Conservation (phyloP, 2,113 vertebrate genomes). For the Elaphurus davidianus region DNA sequence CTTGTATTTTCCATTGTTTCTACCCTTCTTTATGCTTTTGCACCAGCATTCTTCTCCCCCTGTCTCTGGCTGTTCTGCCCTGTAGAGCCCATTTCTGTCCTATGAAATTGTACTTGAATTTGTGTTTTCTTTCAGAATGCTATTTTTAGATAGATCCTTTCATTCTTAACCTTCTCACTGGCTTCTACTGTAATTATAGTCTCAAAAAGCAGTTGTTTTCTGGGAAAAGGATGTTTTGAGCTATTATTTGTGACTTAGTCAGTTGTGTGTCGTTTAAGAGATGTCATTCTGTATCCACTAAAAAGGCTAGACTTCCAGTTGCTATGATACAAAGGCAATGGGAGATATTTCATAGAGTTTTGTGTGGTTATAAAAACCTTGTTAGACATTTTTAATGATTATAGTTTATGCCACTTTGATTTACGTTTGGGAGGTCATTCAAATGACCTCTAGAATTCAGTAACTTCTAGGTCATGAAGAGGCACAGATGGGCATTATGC, state of each 20-base stretch:
- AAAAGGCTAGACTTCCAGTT: not conserved
- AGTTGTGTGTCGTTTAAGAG: not conserved
- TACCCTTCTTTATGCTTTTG: not conserved
- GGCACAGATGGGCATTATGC: not conserved
- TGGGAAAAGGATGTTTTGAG: constrained; percentile 8
- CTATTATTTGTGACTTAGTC: not conserved
- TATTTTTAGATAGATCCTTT: not conserved
- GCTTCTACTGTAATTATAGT: not conserved
- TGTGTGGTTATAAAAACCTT: not conserved
- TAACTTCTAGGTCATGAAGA: not conserved
- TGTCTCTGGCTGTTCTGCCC: not conserved
- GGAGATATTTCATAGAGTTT: not conserved
- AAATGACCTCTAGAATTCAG: not conserved
- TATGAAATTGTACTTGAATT: not conserved
- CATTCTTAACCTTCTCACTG: not conserved
- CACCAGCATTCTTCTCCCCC: not conserved
- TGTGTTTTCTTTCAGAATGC: not conserved
- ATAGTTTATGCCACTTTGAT: not conserved
- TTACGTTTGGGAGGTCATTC: not conserved
- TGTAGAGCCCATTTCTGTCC: not conserved
- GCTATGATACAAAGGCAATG: not conserved
- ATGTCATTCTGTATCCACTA: not conserved
- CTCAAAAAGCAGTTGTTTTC: constrained; percentile 3
- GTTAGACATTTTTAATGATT: not conserved
- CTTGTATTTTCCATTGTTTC: not conserved